These are phyloP conservation scores for Ranitomeya variabilis DNA, from an alignment of 2,113 vertebrate species.

Conservation along the genomic window DNA sequence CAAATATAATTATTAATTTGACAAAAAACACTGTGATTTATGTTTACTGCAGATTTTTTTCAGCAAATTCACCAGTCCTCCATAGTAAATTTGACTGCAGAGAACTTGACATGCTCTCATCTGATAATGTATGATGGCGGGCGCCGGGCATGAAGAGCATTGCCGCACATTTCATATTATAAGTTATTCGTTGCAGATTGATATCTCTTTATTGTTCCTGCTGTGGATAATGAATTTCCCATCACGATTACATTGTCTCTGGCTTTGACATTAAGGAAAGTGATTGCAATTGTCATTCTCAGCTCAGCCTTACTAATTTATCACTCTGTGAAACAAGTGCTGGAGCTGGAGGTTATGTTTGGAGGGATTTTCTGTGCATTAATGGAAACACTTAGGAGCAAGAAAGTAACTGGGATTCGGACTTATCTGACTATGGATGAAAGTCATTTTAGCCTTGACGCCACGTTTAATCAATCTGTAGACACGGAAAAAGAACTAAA, in stretches of 20 bases:
- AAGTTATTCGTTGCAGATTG: constrained; percentile 38
- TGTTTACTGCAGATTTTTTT: background rate
- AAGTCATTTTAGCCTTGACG: background rate
- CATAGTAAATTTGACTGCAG: background rate
- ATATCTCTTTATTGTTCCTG: constrained; percentile 40
- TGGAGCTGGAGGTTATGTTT: background rate
- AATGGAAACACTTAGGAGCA: background rate
- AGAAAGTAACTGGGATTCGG: background rate
- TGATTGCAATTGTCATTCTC: constrained; percentile 44
- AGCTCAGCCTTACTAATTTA: constrained; percentile 27
- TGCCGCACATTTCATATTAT: constrained; percentile 5
- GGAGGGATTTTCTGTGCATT: constrained; percentile 20
- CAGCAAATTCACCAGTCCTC: background rate
- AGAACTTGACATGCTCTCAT: background rate
- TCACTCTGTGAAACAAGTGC: constrained; percentile 20
- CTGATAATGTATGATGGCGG: background rate
- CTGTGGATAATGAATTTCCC: constrained; percentile 31
- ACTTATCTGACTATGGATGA: background rate
- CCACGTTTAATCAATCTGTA: background rate
- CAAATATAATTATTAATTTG: too few relatives aligned
- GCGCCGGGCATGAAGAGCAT: background rate
- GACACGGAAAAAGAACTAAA: background rate
- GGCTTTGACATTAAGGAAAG: constrained; percentile 28
- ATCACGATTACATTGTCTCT: constrained; percentile 29
- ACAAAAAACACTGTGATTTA: background rate